Evolutionary conservation across 2,797 vertebrate genomes (phyloP), one percentile per base, ranked within the genome.

Genomic region (Sebastolobus altivelis): DNA sequence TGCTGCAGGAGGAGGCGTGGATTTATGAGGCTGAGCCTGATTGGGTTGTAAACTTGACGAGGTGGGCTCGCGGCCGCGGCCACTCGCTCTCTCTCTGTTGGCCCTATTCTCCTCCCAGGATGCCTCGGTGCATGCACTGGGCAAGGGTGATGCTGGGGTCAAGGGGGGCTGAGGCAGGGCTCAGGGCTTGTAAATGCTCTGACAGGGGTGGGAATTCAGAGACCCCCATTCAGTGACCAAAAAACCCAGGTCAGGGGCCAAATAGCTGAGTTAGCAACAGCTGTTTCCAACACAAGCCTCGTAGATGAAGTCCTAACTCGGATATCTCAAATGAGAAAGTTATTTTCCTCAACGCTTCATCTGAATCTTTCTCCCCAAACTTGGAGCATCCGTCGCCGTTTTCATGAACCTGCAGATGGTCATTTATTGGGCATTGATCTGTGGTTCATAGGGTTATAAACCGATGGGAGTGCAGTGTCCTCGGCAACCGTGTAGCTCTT

Each of bases 11-110:
- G 95, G 94, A 88, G 87, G 81, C 59, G 93, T 94, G 96, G 96
- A 97, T 97, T 98, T 97, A 97, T 96, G 97, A 96, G 95, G 71
- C 93, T 69, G 84, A 87, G 93, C 93, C 93, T 94, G 96, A 96
- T 97, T 96, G 96, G 96, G 96, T 95, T 97, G 95, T 98, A 97
- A 99, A 98, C 93, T 93, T 91, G 92, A 94, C 91, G 91, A 94
- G 89, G 95, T 93, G 84, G 89, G 87, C 84, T 93, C 86, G 93
- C 94, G 90, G 84, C 76, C 46, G 89, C 87, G 16, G 72, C 77
- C 77, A 71, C 92, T 91, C 86, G 85, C 93, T 86, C 80, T 77
- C 75, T 40, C 38, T 79, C 93, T 81, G 89, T 88, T 90, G 82
- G 93, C 92, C 74, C 89, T 95, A 82, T 92, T 88, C 85, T 92